These are phyloP conservation scores for Caenorhabditis brenneri DNA, from an alignment of 1,140 invertebrate species.

Conservation along the genomic window DNA sequence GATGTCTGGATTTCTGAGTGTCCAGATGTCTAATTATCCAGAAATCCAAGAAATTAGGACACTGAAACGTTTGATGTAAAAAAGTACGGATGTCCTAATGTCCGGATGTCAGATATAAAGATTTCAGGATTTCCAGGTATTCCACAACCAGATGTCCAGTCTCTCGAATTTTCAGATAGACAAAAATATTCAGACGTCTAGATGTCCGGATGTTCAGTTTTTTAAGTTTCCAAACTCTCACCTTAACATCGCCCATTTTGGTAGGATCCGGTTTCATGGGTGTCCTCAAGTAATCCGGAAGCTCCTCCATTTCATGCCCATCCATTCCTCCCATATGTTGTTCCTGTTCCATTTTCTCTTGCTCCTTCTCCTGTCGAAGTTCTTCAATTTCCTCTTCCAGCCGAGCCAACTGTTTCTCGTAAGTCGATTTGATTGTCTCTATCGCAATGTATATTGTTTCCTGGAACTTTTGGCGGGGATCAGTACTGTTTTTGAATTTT, in stretches of 20 bases:
- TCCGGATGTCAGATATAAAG: background rate
- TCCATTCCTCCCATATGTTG: background rate
- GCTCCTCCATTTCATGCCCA: background rate
- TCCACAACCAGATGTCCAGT: too few relatives aligned
- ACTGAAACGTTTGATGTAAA: background rate
- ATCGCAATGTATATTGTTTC: constrained; percentile 8
- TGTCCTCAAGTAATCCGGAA: background rate
- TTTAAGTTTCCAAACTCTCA: background rate
- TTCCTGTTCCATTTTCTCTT: background rate
- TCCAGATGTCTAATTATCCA: too few relatives aligned
- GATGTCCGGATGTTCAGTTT: too few relatives aligned
- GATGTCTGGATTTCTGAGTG: too few relatives aligned
- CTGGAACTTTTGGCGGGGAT: background rate
- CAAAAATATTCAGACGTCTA: too few relatives aligned
- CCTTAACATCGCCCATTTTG: background rate
- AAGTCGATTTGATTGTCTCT: background rate
- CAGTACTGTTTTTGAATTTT: background rate
- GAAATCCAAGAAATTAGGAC: too few relatives aligned
- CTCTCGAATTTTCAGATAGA: too few relatives aligned
- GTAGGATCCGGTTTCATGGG: constrained; percentile 18
- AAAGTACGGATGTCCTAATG: background rate
- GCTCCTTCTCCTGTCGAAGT: background rate
- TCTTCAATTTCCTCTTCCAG: constrained; percentile 19
- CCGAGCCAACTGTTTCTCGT: background rate
- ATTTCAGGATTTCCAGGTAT: too few relatives aligned